Evolutionary conservation across 2,888 invertebrate genomes (phyloP).

Genomic region (Biston betularia): DNA sequence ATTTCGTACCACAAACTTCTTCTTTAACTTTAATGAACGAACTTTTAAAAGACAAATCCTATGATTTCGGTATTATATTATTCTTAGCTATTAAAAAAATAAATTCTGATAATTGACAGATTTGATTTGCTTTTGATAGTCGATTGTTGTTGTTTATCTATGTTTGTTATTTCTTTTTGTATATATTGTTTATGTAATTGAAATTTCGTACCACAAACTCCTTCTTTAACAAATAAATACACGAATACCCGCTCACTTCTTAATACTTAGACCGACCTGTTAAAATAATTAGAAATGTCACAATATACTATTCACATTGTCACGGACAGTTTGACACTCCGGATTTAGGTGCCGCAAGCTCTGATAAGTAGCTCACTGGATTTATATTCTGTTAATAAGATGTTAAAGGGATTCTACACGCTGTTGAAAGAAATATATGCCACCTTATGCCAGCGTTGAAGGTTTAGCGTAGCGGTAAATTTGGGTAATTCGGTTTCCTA

Average conservation of each 20-base stretch:
- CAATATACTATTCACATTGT: constrained; percentile 75
- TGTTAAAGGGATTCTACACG: constrained; percentile 46
- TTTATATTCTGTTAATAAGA: constrained; percentile 65
- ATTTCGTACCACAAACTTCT: too few relatives aligned
- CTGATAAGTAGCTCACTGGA: constrained; percentile 63
- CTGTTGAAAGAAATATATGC: constrained; percentile 26
- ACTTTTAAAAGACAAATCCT: too few relatives aligned
- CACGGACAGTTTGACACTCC: constrained; percentile 69
- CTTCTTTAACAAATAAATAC: neutral
- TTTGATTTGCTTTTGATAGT: too few relatives aligned
- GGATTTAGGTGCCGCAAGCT: constrained; percentile 63
- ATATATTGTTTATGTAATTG: too few relatives aligned
- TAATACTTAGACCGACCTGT: constrained; percentile 47
- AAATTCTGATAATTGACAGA: too few relatives aligned
- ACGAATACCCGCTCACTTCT: constrained; percentile 46
- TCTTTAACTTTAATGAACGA: too few relatives aligned
- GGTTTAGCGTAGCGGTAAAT: constrained; percentile 13
- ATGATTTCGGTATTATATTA: too few relatives aligned
- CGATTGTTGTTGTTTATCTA: too few relatives aligned
- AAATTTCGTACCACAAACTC: too few relatives aligned
- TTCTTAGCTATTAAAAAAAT: too few relatives aligned
- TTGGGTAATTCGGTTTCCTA: constrained; percentile 11
- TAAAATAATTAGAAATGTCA: constrained; percentile 79
- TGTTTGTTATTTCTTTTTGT: too few relatives aligned
- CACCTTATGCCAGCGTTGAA: constrained; percentile 16